Evolutionary conservation across 2,888 invertebrate species (phyloP).

Genomic region (Sympetrum striolatum): DNA sequence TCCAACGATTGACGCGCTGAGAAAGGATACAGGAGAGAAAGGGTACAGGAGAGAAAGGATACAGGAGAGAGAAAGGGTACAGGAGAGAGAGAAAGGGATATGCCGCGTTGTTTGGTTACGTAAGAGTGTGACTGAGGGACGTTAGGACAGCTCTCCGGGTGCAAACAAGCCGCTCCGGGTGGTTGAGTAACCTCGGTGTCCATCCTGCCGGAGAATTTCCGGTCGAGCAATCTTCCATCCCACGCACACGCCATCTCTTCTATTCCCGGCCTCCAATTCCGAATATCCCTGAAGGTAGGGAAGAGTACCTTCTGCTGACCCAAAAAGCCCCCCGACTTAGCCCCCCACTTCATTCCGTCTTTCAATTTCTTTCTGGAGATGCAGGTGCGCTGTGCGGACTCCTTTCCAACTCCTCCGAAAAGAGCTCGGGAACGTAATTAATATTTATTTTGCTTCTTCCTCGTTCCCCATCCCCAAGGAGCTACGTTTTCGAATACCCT

Average conservation of each 20-base stretch:
- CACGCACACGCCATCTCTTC: background rate
- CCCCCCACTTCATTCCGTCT: too few species aligned
- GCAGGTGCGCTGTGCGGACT: background rate
- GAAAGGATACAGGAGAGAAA: background rate
- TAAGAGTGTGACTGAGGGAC: background rate
- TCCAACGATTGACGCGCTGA: too few species aligned
- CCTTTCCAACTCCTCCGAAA: background rate
- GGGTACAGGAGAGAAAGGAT: background rate
- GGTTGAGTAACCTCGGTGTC: background rate
- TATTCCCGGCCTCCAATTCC: background rate
- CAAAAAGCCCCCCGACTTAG: too few species aligned
- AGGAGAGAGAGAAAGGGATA: background rate
- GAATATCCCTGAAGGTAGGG: background rate
- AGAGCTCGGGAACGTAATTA: conserved; percentile 5
- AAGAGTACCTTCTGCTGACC: background rate
- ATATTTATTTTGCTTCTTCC: conserved; percentile 11
- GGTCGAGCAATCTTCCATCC: background rate
- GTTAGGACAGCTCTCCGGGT: background rate
- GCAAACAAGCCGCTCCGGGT: conserved; percentile 11
- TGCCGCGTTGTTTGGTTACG: background rate
- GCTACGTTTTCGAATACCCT: background rate
- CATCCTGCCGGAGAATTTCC: background rate
- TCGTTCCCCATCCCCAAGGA: background rate
- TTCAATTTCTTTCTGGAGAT: background rate
- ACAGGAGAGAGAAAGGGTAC: background rate